Percentiles rank a stretch among this genome's conserved stretches.
Conservation (phyloP, 2,797 vertebrate species). For the Enteromius anoplus region DNA sequence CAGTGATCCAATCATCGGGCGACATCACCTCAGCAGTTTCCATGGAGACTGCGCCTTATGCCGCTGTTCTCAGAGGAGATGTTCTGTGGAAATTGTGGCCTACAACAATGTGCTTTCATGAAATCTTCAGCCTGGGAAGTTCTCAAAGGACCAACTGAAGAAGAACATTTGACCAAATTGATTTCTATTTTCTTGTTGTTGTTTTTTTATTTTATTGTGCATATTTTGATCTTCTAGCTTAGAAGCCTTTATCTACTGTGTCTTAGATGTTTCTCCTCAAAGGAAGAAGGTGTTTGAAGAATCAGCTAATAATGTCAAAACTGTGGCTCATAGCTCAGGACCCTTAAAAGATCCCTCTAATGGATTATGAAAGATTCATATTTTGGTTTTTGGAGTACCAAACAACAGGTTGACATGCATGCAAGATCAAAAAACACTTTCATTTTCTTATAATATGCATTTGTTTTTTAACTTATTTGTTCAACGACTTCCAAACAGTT, state of each 20-base stretch:
- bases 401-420: too few species aligned
- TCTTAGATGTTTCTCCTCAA: conserved; percentile 1
- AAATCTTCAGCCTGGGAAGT: neutral
- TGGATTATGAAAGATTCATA: too few species aligned
- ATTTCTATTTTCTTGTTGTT: neutral
- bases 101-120: conserved; percentile 19
- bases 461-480: too few species aligned
- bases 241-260: neutral
- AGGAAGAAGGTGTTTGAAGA: neutral
- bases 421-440: too few species aligned
- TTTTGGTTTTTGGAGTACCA: too few species aligned
- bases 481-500: too few species aligned
- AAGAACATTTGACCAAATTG: neutral
- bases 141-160: neutral
- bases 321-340: neutral
- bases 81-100: conserved; percentile 24
- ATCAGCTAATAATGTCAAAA: neutral
- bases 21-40: conserved; percentile 60
- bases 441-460: too few species aligned
- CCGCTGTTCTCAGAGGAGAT: conserved; percentile 41
- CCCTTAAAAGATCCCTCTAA: neutral
- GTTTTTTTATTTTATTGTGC: neutral
- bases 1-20: conserved; percentile 51
- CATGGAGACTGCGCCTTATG: conserved; percentile 59
- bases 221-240: neutral